Evolutionary conservation across 2,113 vertebrate species (phyloP).

Genomic region (Eleginops maclovinus): DNA sequence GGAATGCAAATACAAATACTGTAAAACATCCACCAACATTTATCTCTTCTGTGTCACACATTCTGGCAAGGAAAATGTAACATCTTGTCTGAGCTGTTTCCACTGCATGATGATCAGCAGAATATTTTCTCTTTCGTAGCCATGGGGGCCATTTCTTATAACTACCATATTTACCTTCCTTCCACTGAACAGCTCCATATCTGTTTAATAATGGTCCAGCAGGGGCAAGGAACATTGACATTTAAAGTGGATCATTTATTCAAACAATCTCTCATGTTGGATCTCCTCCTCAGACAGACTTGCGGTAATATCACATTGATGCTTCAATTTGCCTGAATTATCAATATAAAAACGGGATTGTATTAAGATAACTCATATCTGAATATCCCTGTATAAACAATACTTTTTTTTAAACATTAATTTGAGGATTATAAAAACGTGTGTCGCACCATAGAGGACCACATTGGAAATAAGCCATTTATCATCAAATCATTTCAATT

Average conservation of each 20-base stretch:
- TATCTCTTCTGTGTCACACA: conserved; percentile 1
- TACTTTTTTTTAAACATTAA: not conserved
- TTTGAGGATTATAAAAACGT: not conserved
- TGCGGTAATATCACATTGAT: not conserved
- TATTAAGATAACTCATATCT: not conserved
- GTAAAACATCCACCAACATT: not conserved
- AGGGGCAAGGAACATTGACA: conserved; percentile 7
- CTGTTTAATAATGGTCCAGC: not conserved
- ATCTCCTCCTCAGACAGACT: not conserved
- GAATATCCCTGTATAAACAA: not conserved
- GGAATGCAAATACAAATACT: conserved; percentile 27
- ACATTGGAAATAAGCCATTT: too few relatives aligned
- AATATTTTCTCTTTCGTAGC: conserved; percentile 26
- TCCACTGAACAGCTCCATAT: not conserved
- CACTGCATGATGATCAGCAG: conserved; percentile 1
- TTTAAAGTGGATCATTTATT: conserved; percentile 1
- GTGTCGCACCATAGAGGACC: too few relatives aligned
- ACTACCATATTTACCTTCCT: conserved; percentile 21
- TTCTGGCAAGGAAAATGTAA: conserved; percentile 18
- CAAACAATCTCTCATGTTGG: not conserved
- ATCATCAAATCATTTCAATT: too few relatives aligned
- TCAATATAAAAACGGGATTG: not conserved
- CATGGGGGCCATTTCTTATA: not conserved
- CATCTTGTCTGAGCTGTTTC: conserved; percentile 15
- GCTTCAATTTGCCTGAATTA: conserved; percentile 4